Evolutionary conservation across 2,888 invertebrate genomes (phyloP).

Genomic region (Drepana falcataria): DNA sequence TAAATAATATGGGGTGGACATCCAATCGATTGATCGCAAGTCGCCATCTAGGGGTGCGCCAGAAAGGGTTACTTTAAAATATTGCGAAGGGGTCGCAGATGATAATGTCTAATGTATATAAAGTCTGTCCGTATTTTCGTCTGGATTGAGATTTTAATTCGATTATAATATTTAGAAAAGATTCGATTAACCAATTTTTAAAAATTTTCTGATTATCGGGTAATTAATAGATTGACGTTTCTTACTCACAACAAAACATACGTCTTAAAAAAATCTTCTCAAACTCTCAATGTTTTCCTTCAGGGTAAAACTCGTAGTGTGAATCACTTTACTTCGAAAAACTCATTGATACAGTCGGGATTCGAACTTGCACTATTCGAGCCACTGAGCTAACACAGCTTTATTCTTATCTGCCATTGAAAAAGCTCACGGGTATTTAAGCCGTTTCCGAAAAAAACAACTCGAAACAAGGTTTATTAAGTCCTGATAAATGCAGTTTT

Average conservation of each 20-base stretch:
- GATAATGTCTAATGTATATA: conserved; percentile 35
- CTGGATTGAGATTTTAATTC: conserved; percentile 7
- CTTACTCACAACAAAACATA: no score
- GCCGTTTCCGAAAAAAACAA: conserved; percentile 16
- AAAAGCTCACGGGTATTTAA: not conserved
- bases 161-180: conserved; percentile 10
- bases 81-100: conserved; percentile 55
- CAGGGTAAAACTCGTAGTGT: no score
- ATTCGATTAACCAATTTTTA: not conserved
- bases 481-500: conserved; percentile 58
- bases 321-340: no score
- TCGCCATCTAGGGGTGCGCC: conserved; percentile 47
- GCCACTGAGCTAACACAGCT: no score
- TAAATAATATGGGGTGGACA: conserved; percentile 67
- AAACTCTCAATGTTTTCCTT: no score
- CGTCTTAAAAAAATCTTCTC: no score
- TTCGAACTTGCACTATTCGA: no score
- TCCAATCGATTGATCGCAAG: conserved; percentile 62
- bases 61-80: conserved; percentile 67
- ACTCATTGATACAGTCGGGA: no score
- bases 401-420: not conserved
- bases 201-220: no score
- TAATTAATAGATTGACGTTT: no score
- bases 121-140: conserved; percentile 19
- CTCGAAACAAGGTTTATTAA: conserved; percentile 19